phyloP scores from a whole-genome alignment of 1,140 invertebrate genomes.

The Drosophila parabipectinata region DNA sequence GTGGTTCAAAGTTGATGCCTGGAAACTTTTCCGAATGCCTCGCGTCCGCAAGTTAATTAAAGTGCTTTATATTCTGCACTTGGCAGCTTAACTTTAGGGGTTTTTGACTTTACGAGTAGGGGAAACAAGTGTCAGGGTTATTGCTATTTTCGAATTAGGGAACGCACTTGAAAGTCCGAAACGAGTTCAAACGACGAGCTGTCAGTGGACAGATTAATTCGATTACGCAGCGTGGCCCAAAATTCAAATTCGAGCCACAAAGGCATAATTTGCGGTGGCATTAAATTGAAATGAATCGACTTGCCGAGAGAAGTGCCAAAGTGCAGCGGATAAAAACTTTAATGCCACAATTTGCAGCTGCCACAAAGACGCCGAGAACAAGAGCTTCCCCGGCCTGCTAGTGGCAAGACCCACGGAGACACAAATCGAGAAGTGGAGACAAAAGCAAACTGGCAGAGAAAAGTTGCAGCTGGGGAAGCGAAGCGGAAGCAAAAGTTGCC shows the following conservation, averaged over 20 bases:
- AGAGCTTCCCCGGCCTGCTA: constrained; percentile 8
- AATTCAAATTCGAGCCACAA: constrained; percentile 14
- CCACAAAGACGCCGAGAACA: constrained; percentile 33
- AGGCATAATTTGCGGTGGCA: constrained; percentile 50
- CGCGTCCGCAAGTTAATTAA: constrained; percentile 81
- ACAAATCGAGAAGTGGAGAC: constrained; percentile 11
- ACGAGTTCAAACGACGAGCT: not conserved
- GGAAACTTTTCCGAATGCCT: constrained; percentile 70
- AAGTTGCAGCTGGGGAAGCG: constrained; percentile 34
- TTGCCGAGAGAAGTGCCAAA: constrained; percentile 7
- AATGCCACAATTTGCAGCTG: constrained; percentile 70
- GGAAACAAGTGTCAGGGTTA: not conserved
- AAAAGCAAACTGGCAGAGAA: constrained; percentile 17
- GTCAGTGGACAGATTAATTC: constrained; percentile 17
- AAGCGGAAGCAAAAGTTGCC: constrained; percentile 49
- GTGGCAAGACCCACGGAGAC: not conserved
- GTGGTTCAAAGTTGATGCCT: constrained; percentile 79
- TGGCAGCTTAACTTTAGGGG: constrained; percentile 41
- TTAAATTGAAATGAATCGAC: constrained; percentile 54
- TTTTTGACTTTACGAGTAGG: constrained; percentile 33
- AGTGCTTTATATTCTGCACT: constrained; percentile 66
- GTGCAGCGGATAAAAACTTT: constrained; percentile 50
- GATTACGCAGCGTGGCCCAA: constrained; percentile 29
- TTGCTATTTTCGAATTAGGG: not conserved
- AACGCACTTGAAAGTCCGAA: not conserved